Evolutionary conservation across 2,888 invertebrate genomes (phyloP), one percentile per base, ranked within the genome.

Genomic region (Leucoma salicis): DNA sequence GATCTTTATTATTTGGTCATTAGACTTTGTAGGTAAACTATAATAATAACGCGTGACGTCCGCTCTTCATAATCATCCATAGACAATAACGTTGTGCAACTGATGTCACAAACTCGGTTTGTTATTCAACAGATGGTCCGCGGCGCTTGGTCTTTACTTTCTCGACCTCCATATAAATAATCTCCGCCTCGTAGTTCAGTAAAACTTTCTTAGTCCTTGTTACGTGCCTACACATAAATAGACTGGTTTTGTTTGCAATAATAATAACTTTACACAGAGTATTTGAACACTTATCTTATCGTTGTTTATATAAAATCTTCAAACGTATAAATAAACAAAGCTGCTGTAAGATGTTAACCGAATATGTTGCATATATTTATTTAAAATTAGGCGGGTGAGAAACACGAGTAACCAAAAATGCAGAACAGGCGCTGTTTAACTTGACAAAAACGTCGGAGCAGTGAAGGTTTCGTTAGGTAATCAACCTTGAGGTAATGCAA

Each of bases 101-200:
- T 56, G 63, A 60, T 53, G 68, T 71, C 70, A 72, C 75, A 55
- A 65, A 67, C 64, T 55, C 54, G 67, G 68, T 71, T 82, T 78
- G 69, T 73, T 85, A 86, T 86, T 83, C 83, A 70, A 60, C 66
- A 57, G 69, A 70, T n/a, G n/a, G n/a, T n/a, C n/a, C n/a, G n/a
- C 70, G 67, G 61, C 63, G 54, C 63, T 66, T 60, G 57, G 68
- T 67, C 69, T 81, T 82, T 78, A 85, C 85, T 87, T 87, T 87
- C 85, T 81, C 81, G 68, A 77, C 69, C 67, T 73, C 78, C 74
- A 74, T 80, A 70, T 64, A 66, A 62, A 68, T 69, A 74, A 73
- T 74, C 64, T 63, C 55, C 57, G 68, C 60, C 64, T 54, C 44
- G 49, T 25, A 39, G 57, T 67, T 71, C 52, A 65, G 72, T 67